Evolutionary conservation across 1,140 invertebrate genomes (phyloP).

Genomic region (Bombus balteatus): DNA sequence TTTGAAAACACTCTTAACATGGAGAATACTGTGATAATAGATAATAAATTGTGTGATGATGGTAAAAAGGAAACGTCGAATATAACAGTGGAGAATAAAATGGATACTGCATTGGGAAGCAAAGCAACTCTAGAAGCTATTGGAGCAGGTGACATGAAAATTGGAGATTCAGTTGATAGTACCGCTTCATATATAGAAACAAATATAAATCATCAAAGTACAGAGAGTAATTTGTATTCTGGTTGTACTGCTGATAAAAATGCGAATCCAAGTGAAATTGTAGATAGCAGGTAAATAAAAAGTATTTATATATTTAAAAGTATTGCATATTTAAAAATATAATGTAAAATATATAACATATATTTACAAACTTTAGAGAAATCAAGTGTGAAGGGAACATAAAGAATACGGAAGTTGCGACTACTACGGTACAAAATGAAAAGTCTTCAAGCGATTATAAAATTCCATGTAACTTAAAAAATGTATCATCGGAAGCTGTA

Average conservation of each 20-base stretch:
- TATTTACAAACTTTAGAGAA: slow-evolving; percentile 28
- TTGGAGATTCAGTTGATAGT: slow-evolving; percentile 28
- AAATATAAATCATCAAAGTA: slow-evolving; percentile 45
- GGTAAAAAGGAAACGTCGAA: slow-evolving; percentile 18
- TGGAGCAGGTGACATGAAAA: slow-evolving; percentile 33
- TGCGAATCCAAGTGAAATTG: slow-evolving; percentile 61
- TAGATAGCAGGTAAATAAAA: slow-evolving; percentile 59
- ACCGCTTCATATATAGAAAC: slow-evolving; percentile 18
- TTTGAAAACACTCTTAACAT: slow-evolving; percentile 71
- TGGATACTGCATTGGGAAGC: slow-evolving; percentile 17
- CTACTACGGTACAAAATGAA: slow-evolving; percentile 67
- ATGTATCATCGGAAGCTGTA: slow-evolving; percentile 28
- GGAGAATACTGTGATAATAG: slow-evolving; percentile 48
- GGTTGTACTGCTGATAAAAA: slow-evolving; percentile 63
- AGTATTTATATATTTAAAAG: neutral
- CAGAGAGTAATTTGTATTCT: slow-evolving; percentile 53
- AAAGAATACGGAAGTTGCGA: slow-evolving; percentile 50
- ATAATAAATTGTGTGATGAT: slow-evolving; percentile 56
- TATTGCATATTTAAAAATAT: slow-evolving; percentile 16
- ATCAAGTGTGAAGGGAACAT: slow-evolving; percentile 31
- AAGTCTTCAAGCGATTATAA: slow-evolving; percentile 58
- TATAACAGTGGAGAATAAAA: slow-evolving; percentile 31
- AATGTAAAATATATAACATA: neutral
- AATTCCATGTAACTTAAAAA: slow-evolving; percentile 32
- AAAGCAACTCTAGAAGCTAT: slow-evolving; percentile 21